These are phyloP conservation scores for Perccottus glenii DNA, from an alignment of 2,113 vertebrate species.

Conservation along the genomic window DNA sequence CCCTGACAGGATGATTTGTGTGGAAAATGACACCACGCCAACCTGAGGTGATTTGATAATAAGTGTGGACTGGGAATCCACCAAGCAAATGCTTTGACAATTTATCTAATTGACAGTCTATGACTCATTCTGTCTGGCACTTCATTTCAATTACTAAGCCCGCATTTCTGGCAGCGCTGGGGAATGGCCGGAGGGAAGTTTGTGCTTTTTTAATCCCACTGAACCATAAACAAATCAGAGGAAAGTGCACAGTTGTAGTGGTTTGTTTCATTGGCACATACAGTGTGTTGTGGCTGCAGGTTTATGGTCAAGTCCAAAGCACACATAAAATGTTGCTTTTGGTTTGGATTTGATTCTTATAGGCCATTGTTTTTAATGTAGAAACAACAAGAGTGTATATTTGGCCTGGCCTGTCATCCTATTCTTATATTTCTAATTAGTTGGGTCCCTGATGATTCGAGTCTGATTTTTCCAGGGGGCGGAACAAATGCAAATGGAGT, in stretches of 20 bases:
- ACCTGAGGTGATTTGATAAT: conserved; percentile 67
- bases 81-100: conserved; percentile 59
- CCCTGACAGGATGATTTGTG: conserved; percentile 58
- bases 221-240: conserved; percentile 12
- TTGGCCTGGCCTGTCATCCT: too few relatives aligned
- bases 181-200: conserved; percentile 13
- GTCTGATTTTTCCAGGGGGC: too few relatives aligned
- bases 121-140: conserved; percentile 58
- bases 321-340: not conserved
- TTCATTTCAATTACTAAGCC: conserved; percentile 49
- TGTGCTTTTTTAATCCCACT: conserved; percentile 9
- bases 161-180: not conserved
- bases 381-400: too few relatives aligned
- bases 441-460: too few relatives aligned
- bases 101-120: conserved; percentile 67
- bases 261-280: too few relatives aligned
- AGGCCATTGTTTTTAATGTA: too few relatives aligned
- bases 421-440: too few relatives aligned
- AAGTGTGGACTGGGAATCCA: conserved; percentile 53
- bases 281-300: too few relatives aligned
- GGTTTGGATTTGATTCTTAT: too few relatives aligned
- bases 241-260: not conserved
- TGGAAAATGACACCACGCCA: conserved; percentile 56
- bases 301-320: too few relatives aligned
- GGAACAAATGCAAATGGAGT: too few relatives aligned